Conservation (phyloP, 2,888 invertebrate genomes). For the Lasioglossum figueresi region DNA sequence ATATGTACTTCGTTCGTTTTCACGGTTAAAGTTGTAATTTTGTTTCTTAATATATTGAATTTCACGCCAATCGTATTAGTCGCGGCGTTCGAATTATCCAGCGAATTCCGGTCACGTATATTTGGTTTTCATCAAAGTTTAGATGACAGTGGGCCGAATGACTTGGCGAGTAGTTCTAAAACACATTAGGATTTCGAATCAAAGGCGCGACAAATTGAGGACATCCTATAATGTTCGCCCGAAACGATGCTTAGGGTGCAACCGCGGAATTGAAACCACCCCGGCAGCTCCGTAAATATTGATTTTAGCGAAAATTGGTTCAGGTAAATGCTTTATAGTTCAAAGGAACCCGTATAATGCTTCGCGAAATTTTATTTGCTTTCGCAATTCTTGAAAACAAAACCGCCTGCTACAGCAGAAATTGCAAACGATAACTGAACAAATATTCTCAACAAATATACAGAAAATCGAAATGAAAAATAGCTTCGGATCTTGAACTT, state of each 20-base stretch:
- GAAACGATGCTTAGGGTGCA: conserved; percentile 2
- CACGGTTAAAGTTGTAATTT: not conserved
- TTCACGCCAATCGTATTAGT: not conserved
- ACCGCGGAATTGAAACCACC: conserved; percentile 4
- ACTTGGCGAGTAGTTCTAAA: conserved; percentile 7
- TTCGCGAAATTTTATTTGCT: not conserved
- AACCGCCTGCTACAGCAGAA: not conserved
- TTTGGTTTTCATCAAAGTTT: not conserved
- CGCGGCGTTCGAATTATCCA: not conserved
- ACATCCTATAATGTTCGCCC: not conserved
- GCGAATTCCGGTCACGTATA: not conserved
- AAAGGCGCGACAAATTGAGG: conserved; percentile 9
- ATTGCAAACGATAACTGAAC: not conserved
- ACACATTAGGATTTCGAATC: conserved; percentile 7
- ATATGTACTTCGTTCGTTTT: too few relatives aligned
- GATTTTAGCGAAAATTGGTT: conserved; percentile 23
- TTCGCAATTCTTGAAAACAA: not conserved
- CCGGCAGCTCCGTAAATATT: conserved; percentile 22
- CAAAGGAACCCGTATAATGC: not conserved
- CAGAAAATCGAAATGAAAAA: not conserved
- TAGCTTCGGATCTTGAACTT: not conserved
- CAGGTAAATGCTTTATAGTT: conserved; percentile 10
- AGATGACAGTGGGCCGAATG: not conserved
- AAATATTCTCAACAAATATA: not conserved
- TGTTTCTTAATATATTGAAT: not conserved